These are phyloP conservation scores for Lepidothrix coronata DNA, from an alignment of 2,113 vertebrate genomes.

Conservation along the genomic window DNA sequence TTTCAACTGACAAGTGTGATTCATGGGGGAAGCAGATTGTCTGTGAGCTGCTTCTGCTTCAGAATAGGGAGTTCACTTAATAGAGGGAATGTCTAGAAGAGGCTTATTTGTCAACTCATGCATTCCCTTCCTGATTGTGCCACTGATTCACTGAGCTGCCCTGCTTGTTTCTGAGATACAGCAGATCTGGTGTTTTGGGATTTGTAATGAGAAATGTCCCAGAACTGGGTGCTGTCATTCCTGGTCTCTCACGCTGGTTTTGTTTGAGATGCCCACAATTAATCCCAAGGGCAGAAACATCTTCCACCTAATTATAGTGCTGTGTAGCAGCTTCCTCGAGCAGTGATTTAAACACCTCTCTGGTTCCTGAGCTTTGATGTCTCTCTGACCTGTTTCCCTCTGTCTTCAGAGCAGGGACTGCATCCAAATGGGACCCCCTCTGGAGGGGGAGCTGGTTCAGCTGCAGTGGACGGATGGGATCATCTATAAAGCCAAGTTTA, in stretches of 20 bases:
- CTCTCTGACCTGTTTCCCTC: neutral
- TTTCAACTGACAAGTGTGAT: constrained; percentile 32
- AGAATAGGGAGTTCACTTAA: constrained; percentile 2
- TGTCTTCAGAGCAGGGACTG: constrained; percentile 89
- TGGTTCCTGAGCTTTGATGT: neutral
- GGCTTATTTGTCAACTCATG: neutral
- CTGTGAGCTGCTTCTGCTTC: neutral
- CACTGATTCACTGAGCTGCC: neutral
- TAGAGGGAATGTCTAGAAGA: neutral
- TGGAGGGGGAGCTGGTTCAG: constrained; percentile 82
- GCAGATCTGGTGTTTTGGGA: neutral
- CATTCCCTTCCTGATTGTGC: neutral
- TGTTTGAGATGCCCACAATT: neutral
- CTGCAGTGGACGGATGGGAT: constrained; percentile 82
- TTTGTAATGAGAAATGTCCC: neutral
- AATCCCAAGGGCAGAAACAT: neutral
- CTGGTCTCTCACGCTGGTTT: neutral
- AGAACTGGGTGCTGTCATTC: neutral
- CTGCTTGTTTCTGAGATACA: neutral
- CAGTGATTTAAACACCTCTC: neutral
- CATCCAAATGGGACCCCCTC: constrained; percentile 80
- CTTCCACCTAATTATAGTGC: fast-evolving
- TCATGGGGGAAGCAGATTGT: constrained; percentile 1
- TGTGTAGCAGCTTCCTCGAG: neutral
- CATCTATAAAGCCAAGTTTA: constrained; percentile 85